Base-by-base conservation (phyloP, 92 coral and sea anemone genomes). In the Galaxea fascicularis region DNA sequence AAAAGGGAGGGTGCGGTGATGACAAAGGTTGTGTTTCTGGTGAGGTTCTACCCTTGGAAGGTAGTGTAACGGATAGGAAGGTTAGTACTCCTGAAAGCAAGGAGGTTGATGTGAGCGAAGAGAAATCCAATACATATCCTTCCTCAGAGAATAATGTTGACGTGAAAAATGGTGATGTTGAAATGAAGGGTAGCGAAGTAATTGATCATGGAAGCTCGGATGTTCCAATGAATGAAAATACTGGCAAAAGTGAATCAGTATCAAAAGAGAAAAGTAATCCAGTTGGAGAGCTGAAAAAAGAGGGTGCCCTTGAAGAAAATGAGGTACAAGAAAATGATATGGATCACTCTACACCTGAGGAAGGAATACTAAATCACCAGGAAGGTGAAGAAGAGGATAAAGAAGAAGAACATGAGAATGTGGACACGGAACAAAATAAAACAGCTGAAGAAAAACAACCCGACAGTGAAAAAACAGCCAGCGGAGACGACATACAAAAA, bases 251-350 rank as follows among this genome's bases (percentile, higher is more conserved):
- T 12, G 67, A 54, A 20, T 31, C 24, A 56, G 41, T 35, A 2
- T 57, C 52, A 57, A 49, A n/a, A 8, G 67, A 76, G 67, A 59
- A 57, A 57, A 57, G 12, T 59, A 22, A 25, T 76, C 35, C 35
- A 59, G n/a, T 13, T 39, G 53, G 1, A 44, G 31, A 31, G 29
- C 8, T 14, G 39, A 13, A 58, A 35, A 65, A 31, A 58, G 70
- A 56, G n/a, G 28, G 1, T 56, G 10, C 14, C 15, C 77, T 5
- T 16, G 22, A 56, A 16, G 62, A 56, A 15, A 4, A 54, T 11
- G 51, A 75, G n/a, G 82, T 44, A 77, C 54, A 77, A 24, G 58
- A 45, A 25, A 44, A 17, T 20, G 30, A 5, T 11, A 47, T 47
- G 10, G 49, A 4, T 6, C n/a, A 28, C 5, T 51, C 69, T 0